Evolutionary conservation across 37 sponge, comb jelly and placozoan species (phyloP), one percentile per base, ranked within the genome.

Genomic region (Aplysina aerophoba): DNA sequence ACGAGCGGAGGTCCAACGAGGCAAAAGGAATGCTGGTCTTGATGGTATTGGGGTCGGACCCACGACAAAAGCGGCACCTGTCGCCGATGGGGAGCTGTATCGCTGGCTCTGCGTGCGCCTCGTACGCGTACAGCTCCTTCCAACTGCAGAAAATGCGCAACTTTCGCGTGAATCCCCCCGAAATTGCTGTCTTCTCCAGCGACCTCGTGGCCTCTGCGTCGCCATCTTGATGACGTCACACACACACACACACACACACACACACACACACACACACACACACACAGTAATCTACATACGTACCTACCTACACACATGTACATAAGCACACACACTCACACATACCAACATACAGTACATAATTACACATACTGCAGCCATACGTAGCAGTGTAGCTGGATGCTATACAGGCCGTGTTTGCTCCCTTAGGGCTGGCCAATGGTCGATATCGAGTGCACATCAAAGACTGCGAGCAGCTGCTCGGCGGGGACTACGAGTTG

Each of bases 401-500:
- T 58, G 17, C 15, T 58, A 58, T 58, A 58, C 17, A 58, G 59
- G 59, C 17, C 17, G 59, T n/a, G n/a, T n/a, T n/a, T n/a, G n/a
- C n/a, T n/a, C 50, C 50, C 8, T 44, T 44, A 59, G 27, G 15
- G 20, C n/a, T 53, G 16, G 27, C 63, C 40, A 79, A n/a, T 38
- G 34, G 20, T 14, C 65, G 57, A 66, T 89, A 85, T 67, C 74
- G 91, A 78, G 89, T 94, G 25, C 72, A 81, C 0, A 74, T 90
- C 64, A 94, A 94, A 50, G 94, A 94, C 40, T 35, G 82, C 1
- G 91, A 90, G 30, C 85, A 83, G 63, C 84, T 94, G 33, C 59
- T 88, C 50, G 55, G 54, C 53, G 94, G 91, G 1, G 36, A 81
- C 3, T 90, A 84, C 61, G 94, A 94, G 59, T 50, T 94, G 33